A percentile compares a stretch with the other conserved stretches of the same genome.
These are phyloP conservation scores for Helicoverpa assulta DNA, from an alignment of 2,888 invertebrate genomes.

Conservation along the genomic window DNA sequence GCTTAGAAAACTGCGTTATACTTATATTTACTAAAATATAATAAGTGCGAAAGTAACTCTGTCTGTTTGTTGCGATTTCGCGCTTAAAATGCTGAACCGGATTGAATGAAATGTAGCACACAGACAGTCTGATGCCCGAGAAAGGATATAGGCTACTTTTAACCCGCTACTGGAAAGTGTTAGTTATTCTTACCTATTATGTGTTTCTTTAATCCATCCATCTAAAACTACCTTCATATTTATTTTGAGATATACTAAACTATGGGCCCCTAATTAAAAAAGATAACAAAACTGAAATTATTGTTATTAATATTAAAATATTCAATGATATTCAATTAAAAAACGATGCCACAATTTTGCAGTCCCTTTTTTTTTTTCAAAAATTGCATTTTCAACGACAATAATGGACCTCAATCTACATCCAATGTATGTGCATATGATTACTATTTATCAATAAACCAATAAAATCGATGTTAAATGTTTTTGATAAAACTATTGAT, in stretches of 20 bases:
- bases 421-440: constrained; percentile 50
- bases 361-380: constrained; percentile 11
- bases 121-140: too few species aligned
- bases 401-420: constrained; percentile 31
- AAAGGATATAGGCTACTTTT: too few species aligned
- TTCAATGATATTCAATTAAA: constrained; percentile 36
- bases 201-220: too few species aligned
- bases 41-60: too few species aligned
- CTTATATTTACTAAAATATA: too few species aligned
- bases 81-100: too few species aligned
- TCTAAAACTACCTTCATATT: too few species aligned
- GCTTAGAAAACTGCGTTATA: not conserved
- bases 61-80: too few species aligned
- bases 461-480: constrained; percentile 48
- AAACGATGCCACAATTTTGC: not conserved
- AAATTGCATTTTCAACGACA: constrained; percentile 2
- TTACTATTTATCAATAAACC: constrained; percentile 46
- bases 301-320: constrained; percentile 27
- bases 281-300: constrained; percentile 2
- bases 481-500: constrained; percentile 43
- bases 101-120: too few species aligned
- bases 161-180: too few species aligned
- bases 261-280: not conserved
- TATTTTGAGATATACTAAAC: too few species aligned
- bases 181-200: too few species aligned